These are phyloP conservation scores for Deroplatys truncata DNA, from an alignment of 2,888 invertebrate species.

Conservation along the genomic window DNA sequence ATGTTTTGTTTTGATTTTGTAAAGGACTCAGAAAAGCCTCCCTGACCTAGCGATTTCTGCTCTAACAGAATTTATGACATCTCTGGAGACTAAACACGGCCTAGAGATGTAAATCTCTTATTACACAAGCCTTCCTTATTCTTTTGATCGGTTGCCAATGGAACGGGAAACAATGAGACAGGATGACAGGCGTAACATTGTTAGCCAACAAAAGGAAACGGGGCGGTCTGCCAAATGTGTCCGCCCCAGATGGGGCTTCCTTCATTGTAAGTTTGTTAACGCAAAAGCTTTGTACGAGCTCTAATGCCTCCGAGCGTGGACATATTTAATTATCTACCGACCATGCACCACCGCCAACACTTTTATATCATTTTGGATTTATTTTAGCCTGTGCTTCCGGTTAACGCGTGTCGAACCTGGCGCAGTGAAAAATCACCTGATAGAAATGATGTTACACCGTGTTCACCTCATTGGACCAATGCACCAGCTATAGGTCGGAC, in stretches of 20 bases:
- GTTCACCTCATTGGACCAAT: background rate
- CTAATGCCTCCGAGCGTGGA: background rate
- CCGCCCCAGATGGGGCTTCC: background rate
- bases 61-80: too few species aligned
- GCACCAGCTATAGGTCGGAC: background rate
- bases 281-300: background rate
- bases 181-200: background rate
- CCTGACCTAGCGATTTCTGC: too few species aligned
- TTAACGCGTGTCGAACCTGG: background rate
- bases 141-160: background rate
- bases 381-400: background rate
- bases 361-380: background rate
- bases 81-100: too few species aligned
- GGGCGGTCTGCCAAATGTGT: background rate
- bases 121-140: background rate
- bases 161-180: background rate
- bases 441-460: background rate
- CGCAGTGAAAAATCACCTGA: background rate
- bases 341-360: background rate
- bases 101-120: background rate
- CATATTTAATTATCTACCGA: background rate
- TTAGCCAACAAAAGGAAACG: background rate
- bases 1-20: too few species aligned
- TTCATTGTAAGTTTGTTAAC: background rate
- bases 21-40: too few species aligned